Evolutionary conservation across 2,888 invertebrate species (phyloP), one percentile per base, ranked within the genome.

Genomic region (Catocala nupta): DNA sequence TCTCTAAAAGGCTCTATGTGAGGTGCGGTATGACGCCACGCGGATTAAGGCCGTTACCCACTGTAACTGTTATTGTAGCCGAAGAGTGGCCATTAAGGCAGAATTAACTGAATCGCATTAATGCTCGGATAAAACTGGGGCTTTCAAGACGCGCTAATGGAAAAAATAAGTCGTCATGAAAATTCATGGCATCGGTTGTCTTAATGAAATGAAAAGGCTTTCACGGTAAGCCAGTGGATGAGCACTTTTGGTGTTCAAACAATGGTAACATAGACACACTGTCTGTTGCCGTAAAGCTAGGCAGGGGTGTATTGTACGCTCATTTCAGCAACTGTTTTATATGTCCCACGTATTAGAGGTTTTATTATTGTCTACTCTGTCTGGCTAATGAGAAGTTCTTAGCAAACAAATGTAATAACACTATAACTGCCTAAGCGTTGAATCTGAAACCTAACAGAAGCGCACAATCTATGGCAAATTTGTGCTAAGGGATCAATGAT

Each of bases 111-210:
- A 72, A 70, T 60, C 63, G 55, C 58, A 56, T 65, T 77, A 77
- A 69, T 63, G 64, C 16, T 12, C 45, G 61, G 61, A 63, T 61
- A 62, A 57, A 68, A 66, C 63, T 59, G 52, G 59, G 52, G 61
- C 67, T 69, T 57, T 50, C 44, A 47, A 75, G 55, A 64, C 56
- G 63, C 36, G 60, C 62, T 71, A 66, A 74, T 77, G 69, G 70
- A 58, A 76, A 68, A 72, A 76, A 75, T 65, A 70, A 70, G 60
- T 67, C 55, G 71, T 71, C 68, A 73, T 76, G 65, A 71, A 76
- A 75, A 78, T 71, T 73, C 70, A 78, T 75, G 33, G 62, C 48
- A 60, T 62, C 52, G 49, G 58, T 44, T 66, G 63, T 68, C 66
- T 69, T 59, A 71, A 71, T 67, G 61, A 58, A 65, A 67, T 75